A percentile compares a stretch with the other conserved stretches of the same genome.
Conservation (phyloP, 2,113 vertebrate species). For the Pogona vitticeps region DNA sequence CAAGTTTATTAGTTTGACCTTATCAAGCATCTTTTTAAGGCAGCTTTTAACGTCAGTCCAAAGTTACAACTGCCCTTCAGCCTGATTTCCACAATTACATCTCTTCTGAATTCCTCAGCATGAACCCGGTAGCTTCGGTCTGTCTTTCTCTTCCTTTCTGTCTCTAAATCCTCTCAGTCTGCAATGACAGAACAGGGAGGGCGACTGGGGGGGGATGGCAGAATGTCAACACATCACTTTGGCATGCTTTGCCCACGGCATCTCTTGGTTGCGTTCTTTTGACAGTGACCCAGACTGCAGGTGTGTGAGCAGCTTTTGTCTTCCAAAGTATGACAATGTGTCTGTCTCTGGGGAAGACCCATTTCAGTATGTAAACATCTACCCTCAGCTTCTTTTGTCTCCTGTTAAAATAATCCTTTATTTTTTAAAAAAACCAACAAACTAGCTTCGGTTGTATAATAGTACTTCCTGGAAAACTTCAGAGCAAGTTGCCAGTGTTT, state of each 20-base stretch:
- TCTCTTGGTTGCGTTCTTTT: constrained; percentile 59
- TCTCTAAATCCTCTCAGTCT: constrained; percentile 29
- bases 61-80: constrained; percentile 65
- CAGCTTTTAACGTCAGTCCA: constrained; percentile 65
- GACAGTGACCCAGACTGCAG: constrained; percentile 64
- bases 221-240: constrained; percentile 29
- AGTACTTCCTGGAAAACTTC: constrained; percentile 54
- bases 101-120: constrained; percentile 48
- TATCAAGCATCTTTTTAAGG: constrained; percentile 74
- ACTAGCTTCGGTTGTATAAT: constrained; percentile 57
- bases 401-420: constrained; percentile 61
- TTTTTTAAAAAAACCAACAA: constrained; percentile 13
- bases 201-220: background rate
- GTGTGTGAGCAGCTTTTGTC: constrained; percentile 54
- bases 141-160: constrained; percentile 23
- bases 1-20: constrained; percentile 75
- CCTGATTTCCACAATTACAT: constrained; percentile 53
- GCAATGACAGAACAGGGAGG: background rate
- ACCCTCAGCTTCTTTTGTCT: constrained; percentile 37
- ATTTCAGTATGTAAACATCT: constrained; percentile 50
- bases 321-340: constrained; percentile 44
- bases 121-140: constrained; percentile 33
- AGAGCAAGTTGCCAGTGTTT: background rate
- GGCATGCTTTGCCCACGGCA: constrained; percentile 52
- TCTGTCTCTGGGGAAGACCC: constrained; percentile 53